Conservation (phyloP, 2,797 vertebrate species). For the Hirundo rustica region DNA sequence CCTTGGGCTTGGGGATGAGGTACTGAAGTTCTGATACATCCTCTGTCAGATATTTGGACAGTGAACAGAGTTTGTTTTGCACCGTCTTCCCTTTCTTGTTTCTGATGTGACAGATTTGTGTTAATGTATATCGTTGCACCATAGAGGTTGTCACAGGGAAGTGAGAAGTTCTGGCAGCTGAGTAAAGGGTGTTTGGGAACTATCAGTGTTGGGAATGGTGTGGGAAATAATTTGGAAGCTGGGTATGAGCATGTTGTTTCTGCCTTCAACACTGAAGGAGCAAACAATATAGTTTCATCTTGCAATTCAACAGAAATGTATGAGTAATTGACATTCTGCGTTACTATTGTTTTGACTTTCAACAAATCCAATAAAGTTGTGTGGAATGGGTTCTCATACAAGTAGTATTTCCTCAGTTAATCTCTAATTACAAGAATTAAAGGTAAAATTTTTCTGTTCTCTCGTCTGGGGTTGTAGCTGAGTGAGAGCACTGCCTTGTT, state of each 20-base stretch:
- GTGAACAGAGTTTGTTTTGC: slow-evolving; percentile 20
- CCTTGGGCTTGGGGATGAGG: background rate
- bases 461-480: background rate
- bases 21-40: background rate
- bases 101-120: slow-evolving; percentile 45
- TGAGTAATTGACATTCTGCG: background rate
- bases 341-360: background rate
- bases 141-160: slow-evolving; percentile 51
- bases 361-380: background rate
- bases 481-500: background rate
- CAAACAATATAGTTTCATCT: slow-evolving; percentile 17
- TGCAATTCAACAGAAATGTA: background rate
- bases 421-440: background rate
- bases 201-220: slow-evolving; percentile 41
- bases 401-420: background rate
- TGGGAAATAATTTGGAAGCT: slow-evolving; percentile 48
- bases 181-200: slow-evolving; percentile 32
- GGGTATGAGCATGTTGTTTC: slow-evolving; percentile 12
- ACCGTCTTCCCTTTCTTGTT: background rate
- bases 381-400: background rate
- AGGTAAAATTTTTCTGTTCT: background rate
- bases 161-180: slow-evolving; percentile 49
- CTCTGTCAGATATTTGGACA: slow-evolving; percentile 33
- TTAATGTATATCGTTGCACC: slow-evolving; percentile 2
- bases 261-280: background rate